Percentiles rank a stretch among this genome's conserved stretches.
phyloP scores from a whole-genome alignment of 1,140 invertebrate species.

The Aphaenogaster ashmeadi region DNA sequence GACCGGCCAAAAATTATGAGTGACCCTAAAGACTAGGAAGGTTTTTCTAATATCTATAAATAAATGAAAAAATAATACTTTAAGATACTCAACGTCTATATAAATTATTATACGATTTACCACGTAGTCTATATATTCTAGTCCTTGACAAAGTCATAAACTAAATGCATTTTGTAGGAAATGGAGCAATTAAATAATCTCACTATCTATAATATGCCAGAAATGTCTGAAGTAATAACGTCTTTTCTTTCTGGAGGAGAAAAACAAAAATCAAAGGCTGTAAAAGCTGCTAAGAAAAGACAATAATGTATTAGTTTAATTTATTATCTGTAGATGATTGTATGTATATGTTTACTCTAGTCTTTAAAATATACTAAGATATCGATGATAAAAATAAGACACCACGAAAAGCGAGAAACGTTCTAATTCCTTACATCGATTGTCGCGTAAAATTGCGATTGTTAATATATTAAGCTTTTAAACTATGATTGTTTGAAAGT shows the following conservation, averaged over 20 bases:
- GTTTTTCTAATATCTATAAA: slow-evolving; percentile 79
- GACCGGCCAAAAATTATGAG: slow-evolving; percentile 96
- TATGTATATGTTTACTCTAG: slow-evolving; percentile 69
- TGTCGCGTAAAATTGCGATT: not conserved
- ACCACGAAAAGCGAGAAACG: not conserved
- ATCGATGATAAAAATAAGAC: not conserved
- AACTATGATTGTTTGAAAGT: not conserved
- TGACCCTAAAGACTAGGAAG: slow-evolving; percentile 96
- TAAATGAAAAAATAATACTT: not conserved
- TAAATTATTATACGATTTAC: slow-evolving; percentile 5
- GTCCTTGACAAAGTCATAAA: slow-evolving; percentile 30
- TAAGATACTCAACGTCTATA: slow-evolving; percentile 25
- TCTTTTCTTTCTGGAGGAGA: slow-evolving; percentile 91
- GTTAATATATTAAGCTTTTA: not conserved
- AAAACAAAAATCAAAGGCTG: slow-evolving; percentile 88
- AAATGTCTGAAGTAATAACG: slow-evolving; percentile 96
- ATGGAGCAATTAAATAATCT: slow-evolving; percentile 95
- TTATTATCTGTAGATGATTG: slow-evolving; percentile 23
- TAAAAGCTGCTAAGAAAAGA: slow-evolving; percentile 91
- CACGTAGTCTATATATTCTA: slow-evolving; percentile 17
- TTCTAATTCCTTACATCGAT: not conserved
- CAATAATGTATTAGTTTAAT: slow-evolving; percentile 76
- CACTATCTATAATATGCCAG: slow-evolving; percentile 95
- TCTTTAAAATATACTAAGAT: slow-evolving; percentile 52
- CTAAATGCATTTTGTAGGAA: slow-evolving; percentile 88